Percentiles rank a stretch among this genome's conserved stretches.
Evolutionary conservation across 2,888 invertebrate genomes (phyloP).

Genomic region (Idaea biselata): DNA sequence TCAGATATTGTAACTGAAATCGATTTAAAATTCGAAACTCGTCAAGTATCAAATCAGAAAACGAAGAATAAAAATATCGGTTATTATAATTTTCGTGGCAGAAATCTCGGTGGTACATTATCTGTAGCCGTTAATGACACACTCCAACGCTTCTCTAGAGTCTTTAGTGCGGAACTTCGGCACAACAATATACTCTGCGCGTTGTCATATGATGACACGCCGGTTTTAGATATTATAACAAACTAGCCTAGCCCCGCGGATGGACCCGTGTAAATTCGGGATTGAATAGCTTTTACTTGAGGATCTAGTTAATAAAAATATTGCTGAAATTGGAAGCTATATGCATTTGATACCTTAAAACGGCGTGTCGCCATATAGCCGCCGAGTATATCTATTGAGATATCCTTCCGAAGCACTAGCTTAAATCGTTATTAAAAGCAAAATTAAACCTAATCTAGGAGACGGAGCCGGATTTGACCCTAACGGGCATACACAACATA

Average conservation of each 20-base stretch:
- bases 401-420: constrained; percentile 52
- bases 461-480: constrained; percentile 33
- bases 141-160: constrained; percentile 14
- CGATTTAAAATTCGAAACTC: neutral
- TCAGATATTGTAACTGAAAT: neutral
- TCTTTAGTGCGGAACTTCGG: constrained; percentile 13
- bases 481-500: constrained; percentile 7
- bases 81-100: neutral
- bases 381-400: constrained; percentile 15
- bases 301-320: neutral
- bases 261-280: too few species aligned
- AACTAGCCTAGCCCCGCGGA: too few species aligned
- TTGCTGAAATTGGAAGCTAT: neutral
- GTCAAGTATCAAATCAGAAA: neutral
- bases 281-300: too few species aligned
- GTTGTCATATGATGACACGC: neutral
- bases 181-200: constrained; percentile 9
- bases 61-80: neutral
- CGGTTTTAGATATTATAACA: neutral
- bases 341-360: constrained; percentile 1
- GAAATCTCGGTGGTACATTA: constrained; percentile 8
- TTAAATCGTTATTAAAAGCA: constrained; percentile 46
- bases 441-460: constrained; percentile 39
- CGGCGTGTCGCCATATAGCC: neutral
- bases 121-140: constrained; percentile 11